Percentiles rank a stretch among this genome's conserved stretches.
phyloP scores from a whole-genome alignment of 2,113 vertebrate genomes.

The Prietella phreatophila region DNA sequence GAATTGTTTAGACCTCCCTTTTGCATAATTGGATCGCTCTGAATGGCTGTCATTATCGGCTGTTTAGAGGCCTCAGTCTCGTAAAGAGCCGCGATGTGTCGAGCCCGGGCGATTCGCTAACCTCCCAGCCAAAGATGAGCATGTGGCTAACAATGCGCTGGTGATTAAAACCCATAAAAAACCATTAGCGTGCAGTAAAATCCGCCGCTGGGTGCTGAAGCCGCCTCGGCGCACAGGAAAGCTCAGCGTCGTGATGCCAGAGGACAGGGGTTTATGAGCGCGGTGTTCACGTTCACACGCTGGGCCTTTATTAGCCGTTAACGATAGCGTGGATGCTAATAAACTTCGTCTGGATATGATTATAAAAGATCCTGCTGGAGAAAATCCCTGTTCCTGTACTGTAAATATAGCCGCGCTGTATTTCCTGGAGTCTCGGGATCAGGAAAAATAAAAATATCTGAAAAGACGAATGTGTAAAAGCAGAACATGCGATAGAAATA shows the following conservation, averaged over 20 bases:
- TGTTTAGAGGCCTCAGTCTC: conserved; percentile 99
- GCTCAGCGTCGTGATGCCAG: not conserved
- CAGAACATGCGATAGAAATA: not conserved
- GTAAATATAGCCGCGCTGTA: not conserved
- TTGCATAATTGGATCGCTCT: conserved; percentile 99
- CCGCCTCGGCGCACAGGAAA: conserved; percentile 9
- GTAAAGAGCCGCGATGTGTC: conserved; percentile 99
- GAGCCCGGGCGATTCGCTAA: conserved; percentile 80
- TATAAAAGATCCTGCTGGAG: conserved; percentile 12
- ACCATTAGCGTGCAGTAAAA: conserved; percentile 63
- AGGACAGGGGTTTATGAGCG: conserved; percentile 19
- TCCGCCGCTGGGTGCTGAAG: conserved; percentile 28
- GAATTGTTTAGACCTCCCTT: conserved; percentile 99
- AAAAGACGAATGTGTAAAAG: not conserved
- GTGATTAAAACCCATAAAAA: conserved; percentile 75
- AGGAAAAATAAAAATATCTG: too few relatives aligned
- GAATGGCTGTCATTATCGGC: conserved; percentile 99
- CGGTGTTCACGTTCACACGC: not conserved
- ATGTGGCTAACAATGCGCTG: conserved; percentile 73
- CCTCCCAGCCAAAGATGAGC: conserved; percentile 70
- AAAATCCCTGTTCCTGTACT: not conserved
- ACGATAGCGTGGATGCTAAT: conserved; percentile 28
- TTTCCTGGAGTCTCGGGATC: not conserved
- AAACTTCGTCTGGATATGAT: not conserved
- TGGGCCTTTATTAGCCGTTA: conserved; percentile 27